Base-by-base conservation (phyloP, 2,797 vertebrate genomes). In the Acridotheres tristis region DNA sequence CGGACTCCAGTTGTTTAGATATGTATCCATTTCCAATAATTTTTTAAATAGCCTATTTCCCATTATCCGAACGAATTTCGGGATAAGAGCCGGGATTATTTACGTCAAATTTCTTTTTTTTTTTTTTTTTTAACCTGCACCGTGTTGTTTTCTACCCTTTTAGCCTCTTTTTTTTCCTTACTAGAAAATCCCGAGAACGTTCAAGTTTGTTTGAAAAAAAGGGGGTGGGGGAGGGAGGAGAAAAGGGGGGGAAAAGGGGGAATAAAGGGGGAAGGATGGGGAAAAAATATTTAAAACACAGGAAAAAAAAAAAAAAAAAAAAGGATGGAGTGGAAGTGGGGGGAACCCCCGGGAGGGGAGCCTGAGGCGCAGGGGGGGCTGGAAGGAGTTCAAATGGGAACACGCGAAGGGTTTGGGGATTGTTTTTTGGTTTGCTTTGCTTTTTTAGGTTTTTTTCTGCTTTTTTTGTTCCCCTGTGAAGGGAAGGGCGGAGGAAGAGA, bases 361-460 rank as follows among this genome's bases (percentile, higher is more conserved):
- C 25, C 19, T 4, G 45, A 48, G 48, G 48, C 48, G 26, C 25
- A 26, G 50, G 27, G 50, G 50, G 26, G 26, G 17, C 42, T 55
- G 84, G 57, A 19, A 22, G 66, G 65, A 57, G 36, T 50, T 96
- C 88, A 85, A 61, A 80, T 10, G 92, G 93, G 96, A 96, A 61
- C 94, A 80, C 55, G 85, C 55, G 48, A 66, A 38, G 26, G 47
- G 4, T 29, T 61, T 69, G 40, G 30, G 16, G 19, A 2, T 10
- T 50, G 55, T 19, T 62, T 61, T 36, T 36, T 29, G 13, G 42
- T 74, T 80, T 45, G 45, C 34, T 54, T 54, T 34, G 73, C 9
- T 17, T 16, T 53, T 51, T 58, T 11, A 13, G 40, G 40, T 12
- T 50, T 40, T 40, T 38, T 20, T 23, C 8, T 7, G 12, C 32